Percentiles rank a stretch among this genome's conserved stretches.
phyloP scores from a whole-genome alignment of 2,888 invertebrate genomes.

The Metellina segmentata region DNA sequence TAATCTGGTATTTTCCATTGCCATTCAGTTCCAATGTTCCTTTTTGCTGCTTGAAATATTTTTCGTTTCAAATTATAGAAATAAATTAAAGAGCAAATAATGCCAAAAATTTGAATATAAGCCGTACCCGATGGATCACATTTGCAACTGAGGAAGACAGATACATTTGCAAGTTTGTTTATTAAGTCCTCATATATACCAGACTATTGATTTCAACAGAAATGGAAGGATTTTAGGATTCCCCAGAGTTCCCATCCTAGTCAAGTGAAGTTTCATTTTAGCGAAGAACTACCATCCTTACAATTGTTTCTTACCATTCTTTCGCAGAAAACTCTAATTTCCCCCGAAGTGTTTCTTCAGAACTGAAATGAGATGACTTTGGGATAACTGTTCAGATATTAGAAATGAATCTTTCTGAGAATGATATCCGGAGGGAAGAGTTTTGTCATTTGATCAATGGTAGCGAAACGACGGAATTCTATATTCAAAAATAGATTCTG shows the following conservation, averaged over 20 bases:
- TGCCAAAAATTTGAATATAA: too few relatives aligned
- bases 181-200: too few relatives aligned
- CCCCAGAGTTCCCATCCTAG: not conserved
- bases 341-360: not conserved
- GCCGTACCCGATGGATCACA: too few relatives aligned
- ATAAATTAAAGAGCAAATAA: too few relatives aligned
- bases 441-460: not conserved
- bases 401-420: not conserved
- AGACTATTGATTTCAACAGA: not conserved
- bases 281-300: not conserved
- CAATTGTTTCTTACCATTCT: not conserved
- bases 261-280: not conserved
- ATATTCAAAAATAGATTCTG: not conserved
- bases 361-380: not conserved
- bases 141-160: too few relatives aligned
- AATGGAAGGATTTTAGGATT: not conserved
- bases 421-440: not conserved
- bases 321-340: not conserved
- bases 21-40: too few relatives aligned
- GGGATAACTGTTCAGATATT: not conserved
- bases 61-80: too few relatives aligned
- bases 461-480: not conserved
- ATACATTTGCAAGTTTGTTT: too few relatives aligned
- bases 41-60: too few relatives aligned
- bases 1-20: too few relatives aligned